A percentile compares a stretch with the other conserved stretches of the same genome.
Conservation (phyloP, 2,888 invertebrate species). For the Clistopyga incitator region DNA sequence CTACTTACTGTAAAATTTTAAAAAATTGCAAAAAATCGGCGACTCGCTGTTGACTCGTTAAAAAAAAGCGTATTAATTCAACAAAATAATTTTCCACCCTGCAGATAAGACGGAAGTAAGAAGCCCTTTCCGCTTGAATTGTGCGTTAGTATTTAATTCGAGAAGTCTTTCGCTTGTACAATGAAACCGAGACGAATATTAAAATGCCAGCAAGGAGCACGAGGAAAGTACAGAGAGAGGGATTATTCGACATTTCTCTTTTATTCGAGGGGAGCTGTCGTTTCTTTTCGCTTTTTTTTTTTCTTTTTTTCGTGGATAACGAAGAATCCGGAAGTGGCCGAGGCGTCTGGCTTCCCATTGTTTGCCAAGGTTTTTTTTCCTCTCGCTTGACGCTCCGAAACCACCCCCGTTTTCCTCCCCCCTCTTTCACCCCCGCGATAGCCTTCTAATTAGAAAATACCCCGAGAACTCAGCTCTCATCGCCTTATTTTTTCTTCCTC, state of each 20-base stretch:
- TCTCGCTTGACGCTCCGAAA: constrained; percentile 48
- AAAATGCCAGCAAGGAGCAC: constrained; percentile 53
- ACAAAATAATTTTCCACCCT: not conserved
- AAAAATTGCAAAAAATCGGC: not conserved
- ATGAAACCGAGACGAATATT: constrained; percentile 55
- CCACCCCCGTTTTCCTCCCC: constrained; percentile 24
- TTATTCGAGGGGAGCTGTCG: constrained; percentile 4
- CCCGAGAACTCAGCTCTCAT: constrained; percentile 72
- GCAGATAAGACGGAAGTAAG: constrained; percentile 7
- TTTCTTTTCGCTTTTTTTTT: constrained; percentile 25
- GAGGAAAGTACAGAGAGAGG: constrained; percentile 29
- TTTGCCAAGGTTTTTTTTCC: constrained; percentile 61
- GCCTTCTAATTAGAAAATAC: constrained; percentile 83
- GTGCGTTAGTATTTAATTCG: constrained; percentile 17
- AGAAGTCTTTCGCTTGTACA: not conserved
- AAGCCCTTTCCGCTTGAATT: not conserved
- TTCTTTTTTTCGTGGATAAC: constrained; percentile 46
- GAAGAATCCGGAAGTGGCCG: constrained; percentile 67
- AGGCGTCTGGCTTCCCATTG: constrained; percentile 60
- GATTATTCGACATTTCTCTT: constrained; percentile 49
- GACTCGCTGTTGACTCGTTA: not conserved
- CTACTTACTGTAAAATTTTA: not conserved
- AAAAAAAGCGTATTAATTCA: not conserved
- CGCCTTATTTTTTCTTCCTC: constrained; percentile 54
- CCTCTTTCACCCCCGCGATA: constrained; percentile 66